Percentiles rank a stretch among this genome's conserved stretches.
Conservation (phyloP, 2,888 invertebrate species). For the Pyralis farinalis region DNA sequence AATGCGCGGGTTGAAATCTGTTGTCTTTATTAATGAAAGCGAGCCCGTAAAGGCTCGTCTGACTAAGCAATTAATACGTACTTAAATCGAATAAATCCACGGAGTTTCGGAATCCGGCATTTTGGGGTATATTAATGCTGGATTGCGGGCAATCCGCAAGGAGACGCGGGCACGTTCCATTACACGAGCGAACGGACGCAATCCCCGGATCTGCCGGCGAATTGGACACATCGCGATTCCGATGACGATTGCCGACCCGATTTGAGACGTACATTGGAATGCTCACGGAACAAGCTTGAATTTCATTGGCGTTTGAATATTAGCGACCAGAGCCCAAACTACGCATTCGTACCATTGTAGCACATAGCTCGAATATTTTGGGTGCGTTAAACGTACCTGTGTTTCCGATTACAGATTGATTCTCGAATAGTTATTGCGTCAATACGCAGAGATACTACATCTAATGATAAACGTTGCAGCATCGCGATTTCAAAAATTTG, state of each 20-base stretch:
- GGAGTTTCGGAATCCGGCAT: background rate
- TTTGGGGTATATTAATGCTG: constrained; percentile 7
- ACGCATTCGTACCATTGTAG: no score
- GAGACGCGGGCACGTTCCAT: constrained; percentile 7
- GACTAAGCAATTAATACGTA: constrained; percentile 11
- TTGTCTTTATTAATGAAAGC: constrained; percentile 10
- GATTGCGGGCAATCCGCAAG: background rate
- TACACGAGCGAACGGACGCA: constrained; percentile 13
- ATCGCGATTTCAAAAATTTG: no score
- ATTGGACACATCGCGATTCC: constrained; percentile 14
- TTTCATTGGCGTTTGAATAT: no score
- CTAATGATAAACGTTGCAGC: no score
- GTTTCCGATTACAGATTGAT: no score
- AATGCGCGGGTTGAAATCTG: background rate
- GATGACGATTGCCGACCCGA: constrained; percentile 14
- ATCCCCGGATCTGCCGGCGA: constrained; percentile 7
- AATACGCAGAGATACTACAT: no score
- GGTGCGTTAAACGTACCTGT: no score
- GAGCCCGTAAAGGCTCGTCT: constrained; percentile 1
- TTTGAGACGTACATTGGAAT: constrained; percentile 5
- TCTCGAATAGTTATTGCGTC: no score
- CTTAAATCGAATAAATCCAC: constrained; percentile 10
- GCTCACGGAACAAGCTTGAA: background rate
- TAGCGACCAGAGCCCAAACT: no score
- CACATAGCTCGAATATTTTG: no score